These are phyloP conservation scores for Anoura caudifer DNA, from an alignment of 2,113 vertebrate species.

Conservation along the genomic window DNA sequence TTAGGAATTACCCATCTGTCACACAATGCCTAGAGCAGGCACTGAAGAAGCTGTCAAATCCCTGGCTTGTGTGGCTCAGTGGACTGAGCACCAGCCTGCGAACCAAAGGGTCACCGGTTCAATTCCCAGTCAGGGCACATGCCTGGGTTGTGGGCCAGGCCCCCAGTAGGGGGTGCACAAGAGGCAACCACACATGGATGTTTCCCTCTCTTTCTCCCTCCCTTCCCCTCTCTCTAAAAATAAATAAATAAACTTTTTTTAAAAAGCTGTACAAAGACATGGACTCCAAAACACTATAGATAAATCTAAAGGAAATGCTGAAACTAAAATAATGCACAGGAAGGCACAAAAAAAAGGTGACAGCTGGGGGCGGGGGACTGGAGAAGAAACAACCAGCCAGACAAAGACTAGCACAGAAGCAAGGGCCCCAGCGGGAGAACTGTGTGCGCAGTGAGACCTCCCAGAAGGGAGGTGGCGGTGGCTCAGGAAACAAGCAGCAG, in stretches of 20 bases:
- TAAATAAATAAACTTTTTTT: no score
- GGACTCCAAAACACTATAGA: not conserved
- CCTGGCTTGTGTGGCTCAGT: no score
- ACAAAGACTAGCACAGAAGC: not conserved
- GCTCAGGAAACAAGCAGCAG: not conserved
- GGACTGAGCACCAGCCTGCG: no score
- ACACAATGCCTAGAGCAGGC: not conserved
- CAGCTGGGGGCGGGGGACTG: no score
- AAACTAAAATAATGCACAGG: not conserved
- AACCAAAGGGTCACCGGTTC: no score
- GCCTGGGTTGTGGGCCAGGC: no score
- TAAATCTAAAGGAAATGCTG: not conserved
- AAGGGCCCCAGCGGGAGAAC: not conserved
- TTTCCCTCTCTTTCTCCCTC: no score
- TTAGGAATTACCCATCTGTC: not conserved
- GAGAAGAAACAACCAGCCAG: not conserved
- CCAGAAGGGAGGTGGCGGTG: not conserved
- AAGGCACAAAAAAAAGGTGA: not conserved
- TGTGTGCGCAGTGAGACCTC: not conserved
- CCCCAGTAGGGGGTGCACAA: no score
- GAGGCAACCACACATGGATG: no score
- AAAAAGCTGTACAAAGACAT: not conserved
- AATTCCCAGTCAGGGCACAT: no score
- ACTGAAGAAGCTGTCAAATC: not conserved
- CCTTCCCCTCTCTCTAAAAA: no score